phyloP scores from a whole-genome alignment of 2,797 vertebrate genomes.

The Rhynchotus rufescens region DNA sequence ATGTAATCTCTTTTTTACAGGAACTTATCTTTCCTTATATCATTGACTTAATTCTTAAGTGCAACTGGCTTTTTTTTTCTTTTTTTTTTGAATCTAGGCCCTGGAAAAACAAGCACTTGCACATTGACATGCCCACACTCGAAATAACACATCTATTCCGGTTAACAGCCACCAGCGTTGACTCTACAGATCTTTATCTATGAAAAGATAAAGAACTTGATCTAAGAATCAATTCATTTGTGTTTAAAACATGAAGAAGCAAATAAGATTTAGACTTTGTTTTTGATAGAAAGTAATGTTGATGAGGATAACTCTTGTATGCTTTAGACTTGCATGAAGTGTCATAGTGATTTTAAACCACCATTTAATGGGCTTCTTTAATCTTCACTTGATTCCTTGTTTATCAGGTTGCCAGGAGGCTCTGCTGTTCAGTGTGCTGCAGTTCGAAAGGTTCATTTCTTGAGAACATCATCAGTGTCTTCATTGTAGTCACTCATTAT shows the following conservation, averaged over 20 bases:
- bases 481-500: slow-evolving; percentile 22
- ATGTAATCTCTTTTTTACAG: background rate
- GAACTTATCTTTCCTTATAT: background rate
- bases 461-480: slow-evolving; percentile 25
- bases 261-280: background rate
- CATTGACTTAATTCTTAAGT: background rate
- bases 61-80: background rate
- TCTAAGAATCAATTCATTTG: background rate
- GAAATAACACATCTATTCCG: background rate
- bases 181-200: background rate
- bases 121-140: background rate
- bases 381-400: background rate
- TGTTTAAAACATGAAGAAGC: background rate
- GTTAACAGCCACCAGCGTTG: background rate
- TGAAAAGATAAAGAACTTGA: background rate
- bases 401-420: background rate
- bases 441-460: slow-evolving; percentile 42
- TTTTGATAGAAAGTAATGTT: background rate
- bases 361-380: background rate
- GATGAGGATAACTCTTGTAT: background rate
- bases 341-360: background rate
- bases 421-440: background rate
- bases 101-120: background rate
- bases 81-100: background rate
- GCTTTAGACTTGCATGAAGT: background rate